These are phyloP conservation scores for Gobio gobio DNA, from an alignment of 2,113 vertebrate species.

Conservation along the genomic window DNA sequence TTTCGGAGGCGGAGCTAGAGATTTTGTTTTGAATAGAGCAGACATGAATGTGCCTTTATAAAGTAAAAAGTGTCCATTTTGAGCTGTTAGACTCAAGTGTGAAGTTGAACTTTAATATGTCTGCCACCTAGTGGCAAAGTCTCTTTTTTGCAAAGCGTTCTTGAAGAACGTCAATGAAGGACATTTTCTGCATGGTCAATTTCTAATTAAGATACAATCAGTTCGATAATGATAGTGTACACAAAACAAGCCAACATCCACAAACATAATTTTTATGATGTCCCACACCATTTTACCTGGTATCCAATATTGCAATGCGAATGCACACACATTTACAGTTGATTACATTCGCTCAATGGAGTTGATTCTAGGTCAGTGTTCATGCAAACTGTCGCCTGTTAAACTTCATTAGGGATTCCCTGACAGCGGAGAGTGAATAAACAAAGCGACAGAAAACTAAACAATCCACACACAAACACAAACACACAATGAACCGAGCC, in stretches of 20 bases:
- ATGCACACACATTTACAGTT: conserved; percentile 8
- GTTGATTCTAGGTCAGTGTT: neutral
- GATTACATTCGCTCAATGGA: neutral
- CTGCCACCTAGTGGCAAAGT: conserved; percentile 53
- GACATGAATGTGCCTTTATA: neutral
- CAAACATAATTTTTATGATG: conserved; percentile 10
- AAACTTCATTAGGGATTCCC: conserved; percentile 17
- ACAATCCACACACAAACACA: neutral
- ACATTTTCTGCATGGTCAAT: conserved; percentile 15
- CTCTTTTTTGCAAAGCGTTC: conserved; percentile 1
- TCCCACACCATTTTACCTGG: neutral
- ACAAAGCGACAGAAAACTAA: neutral
- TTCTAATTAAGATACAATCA: conserved; percentile 18
- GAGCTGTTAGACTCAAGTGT: neutral
- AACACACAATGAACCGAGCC: neutral
- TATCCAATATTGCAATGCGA: neutral
- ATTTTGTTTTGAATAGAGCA: neutral
- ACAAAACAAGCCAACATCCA: conserved; percentile 20
- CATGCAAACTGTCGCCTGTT: neutral
- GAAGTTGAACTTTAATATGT: conserved; percentile 39
- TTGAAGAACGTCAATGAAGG: conserved; percentile 17
- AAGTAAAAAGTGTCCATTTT: neutral
- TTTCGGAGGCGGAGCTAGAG: neutral
- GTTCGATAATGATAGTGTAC: conserved; percentile 9
- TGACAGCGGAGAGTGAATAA: neutral